Base-by-base conservation (phyloP, 2,888 invertebrate genomes). In the Drosophila cracens region DNA sequence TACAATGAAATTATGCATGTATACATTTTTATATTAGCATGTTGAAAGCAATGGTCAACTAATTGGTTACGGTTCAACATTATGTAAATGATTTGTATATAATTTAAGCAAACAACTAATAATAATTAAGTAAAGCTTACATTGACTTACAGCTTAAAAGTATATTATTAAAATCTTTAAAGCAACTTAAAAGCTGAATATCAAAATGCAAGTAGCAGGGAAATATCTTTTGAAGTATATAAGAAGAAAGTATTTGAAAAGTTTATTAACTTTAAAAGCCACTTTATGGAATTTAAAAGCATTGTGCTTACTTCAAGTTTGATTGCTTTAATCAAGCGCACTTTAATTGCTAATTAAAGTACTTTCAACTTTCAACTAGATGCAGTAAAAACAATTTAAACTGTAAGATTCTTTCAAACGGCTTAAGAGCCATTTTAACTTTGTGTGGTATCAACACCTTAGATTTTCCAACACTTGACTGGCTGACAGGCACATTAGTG, bases 31-130 rank as follows among this genome's bases (percentile, higher is more conserved):
- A 48, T 53, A 53, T 70, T 48, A 40, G 13, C 29, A n/a, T 43
- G 33, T 56, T 64, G 34, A 29, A 48, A 33, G 38, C 38, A 70
- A 27, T 54, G 49, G 48, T 38, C 31, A 70, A 70, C 48, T 70
- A 69, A 69, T 69, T 33, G 53, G 52, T 11, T n/a, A 21, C 21
- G 21, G 21, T 43, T 46, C 31, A 21, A 31, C 18, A 21, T 31
- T 57, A 46, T 57, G 46, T 11, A 18, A 46, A 57, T 46, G 16
- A 18, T 57, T 57, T 57, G 46, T 21, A 10, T 18, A 1, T 1
- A 31, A 43, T 18, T 57, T 21, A 3, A 11, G 31, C 31, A 29
- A 21, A 57, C 21, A 57, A 25, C 57, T 21, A 57, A 46, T 40
- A 40, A 29, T 10, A n/a, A 56, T 29, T 4, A 29, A 29, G 6